Base-by-base conservation (phyloP, 2,888 invertebrate species). In the Eubasilissa splendida region DNA sequence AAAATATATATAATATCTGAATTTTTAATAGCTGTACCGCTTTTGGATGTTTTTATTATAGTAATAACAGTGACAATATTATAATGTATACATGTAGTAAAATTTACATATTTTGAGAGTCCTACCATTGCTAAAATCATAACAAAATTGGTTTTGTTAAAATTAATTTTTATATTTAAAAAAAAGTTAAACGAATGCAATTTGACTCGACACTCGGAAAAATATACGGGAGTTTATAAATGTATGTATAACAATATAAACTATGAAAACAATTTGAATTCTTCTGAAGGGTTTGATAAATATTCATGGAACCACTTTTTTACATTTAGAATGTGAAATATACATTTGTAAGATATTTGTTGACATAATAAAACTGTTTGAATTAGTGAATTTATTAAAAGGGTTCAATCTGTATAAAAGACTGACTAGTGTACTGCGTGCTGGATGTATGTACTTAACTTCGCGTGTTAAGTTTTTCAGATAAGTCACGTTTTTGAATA, bases 41-140 rank as follows among this genome's bases (percentile, higher is more conserved):
- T 83, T 83, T 80, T 82, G 76, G 80, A 83, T 81, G 80, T 81
- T 74, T 81, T 83, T 83, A 77, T 68, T 22, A 52, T 77, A 76
- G 77, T 79, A 54, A 70, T 76, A 83, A 71, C 76, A 58, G 79
- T 81, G 81, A 83, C 82, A 82, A 82, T 82, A 82, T 82, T 66
- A 80, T 74, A 76, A 70, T 58, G 80, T 80, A 77, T 66, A 80
- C 73, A 71, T 77, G 60, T 80, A 77, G 80, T 66, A 11, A 77
- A 77, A 77, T 71, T 54, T 68, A 74, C 53, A 80, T 58, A n/a
- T 71, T 52, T 42, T 33, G n/a, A 42, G 42, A n/a, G 42, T n/a
- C 9, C 42, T 42, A 66, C 31, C 5, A 42, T 50, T 50, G 33
- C 31, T 42, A n/a, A 33, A 12, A 31, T 33, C 31, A 54, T 63